Evolutionary conservation across 2,888 invertebrate genomes (phyloP).

Genomic region (Macrosiphum euphorbiae): DNA sequence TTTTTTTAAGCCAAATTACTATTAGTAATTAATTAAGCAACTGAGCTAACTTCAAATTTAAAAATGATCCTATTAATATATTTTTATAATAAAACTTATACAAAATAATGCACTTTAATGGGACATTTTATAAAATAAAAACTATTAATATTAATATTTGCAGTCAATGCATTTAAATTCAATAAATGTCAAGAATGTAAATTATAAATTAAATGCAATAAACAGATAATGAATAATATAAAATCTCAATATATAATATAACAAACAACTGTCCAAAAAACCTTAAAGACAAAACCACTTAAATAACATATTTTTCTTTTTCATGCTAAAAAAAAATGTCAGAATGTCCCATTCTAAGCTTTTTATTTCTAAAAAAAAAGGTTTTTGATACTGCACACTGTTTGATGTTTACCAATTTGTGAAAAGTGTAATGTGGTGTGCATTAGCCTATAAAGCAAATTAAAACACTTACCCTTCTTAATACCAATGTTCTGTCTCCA

Average conservation of each 20-base stretch:
- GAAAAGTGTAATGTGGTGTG: slow-evolving; percentile 60
- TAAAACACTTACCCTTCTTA: slow-evolving; percentile 85
- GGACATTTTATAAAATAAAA: slow-evolving; percentile 30
- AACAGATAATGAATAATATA: neutral
- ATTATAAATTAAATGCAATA: neutral
- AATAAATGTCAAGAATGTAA: neutral
- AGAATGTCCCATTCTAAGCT: slow-evolving; percentile 61
- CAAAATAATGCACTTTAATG: slow-evolving; percentile 45
- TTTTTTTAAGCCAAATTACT: slow-evolving; percentile 52
- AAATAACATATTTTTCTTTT: slow-evolving; percentile 22
- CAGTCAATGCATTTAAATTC: slow-evolving; percentile 31
- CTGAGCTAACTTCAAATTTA: slow-evolving; percentile 27
- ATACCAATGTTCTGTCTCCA: slow-evolving; percentile 90
- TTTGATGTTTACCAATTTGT: slow-evolving; percentile 53
- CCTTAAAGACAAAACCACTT: slow-evolving; percentile 4
- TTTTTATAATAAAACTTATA: neutral
- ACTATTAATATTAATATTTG: neutral
- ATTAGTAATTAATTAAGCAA: slow-evolving; percentile 62
- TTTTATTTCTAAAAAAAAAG: neutral
- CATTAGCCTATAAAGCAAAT: slow-evolving; percentile 49
- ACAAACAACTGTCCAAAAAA: slow-evolving; percentile 35
- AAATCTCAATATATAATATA: neutral
- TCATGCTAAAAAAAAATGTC: slow-evolving; percentile 57
- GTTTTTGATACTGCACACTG: slow-evolving; percentile 19
- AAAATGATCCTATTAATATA: slow-evolving; percentile 31